phyloP scores from a whole-genome alignment of 2,113 vertebrate species.

The Origma solitaria region DNA sequence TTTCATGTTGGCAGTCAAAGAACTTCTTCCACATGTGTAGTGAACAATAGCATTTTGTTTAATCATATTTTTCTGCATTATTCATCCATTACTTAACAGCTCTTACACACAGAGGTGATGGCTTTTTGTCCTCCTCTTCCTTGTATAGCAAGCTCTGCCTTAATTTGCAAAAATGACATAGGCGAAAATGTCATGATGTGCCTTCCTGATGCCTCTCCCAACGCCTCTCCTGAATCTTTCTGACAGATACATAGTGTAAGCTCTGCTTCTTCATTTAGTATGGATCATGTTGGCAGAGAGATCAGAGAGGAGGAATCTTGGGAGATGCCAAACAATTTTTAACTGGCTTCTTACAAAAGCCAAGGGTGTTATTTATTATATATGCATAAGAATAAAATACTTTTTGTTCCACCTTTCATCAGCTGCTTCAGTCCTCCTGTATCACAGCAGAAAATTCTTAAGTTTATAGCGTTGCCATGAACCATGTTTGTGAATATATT shows the following conservation, averaged over 20 bases:
- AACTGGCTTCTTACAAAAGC: slow-evolving; percentile 25
- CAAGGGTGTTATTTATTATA: not conserved
- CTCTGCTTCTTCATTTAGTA: slow-evolving; percentile 38
- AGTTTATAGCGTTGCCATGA: not conserved
- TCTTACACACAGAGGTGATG: not conserved
- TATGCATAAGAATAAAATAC: not conserved
- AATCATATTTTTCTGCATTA: not conserved
- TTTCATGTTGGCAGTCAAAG: not conserved
- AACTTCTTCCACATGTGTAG: not conserved
- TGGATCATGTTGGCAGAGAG: slow-evolving; percentile 36
- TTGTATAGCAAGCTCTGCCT: not conserved
- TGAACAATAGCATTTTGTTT: not conserved
- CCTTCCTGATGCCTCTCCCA: slow-evolving; percentile 11
- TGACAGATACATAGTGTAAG: slow-evolving; percentile 26
- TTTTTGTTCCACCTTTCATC: not conserved
- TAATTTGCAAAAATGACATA: slow-evolving; percentile 4
- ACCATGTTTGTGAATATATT: not conserved
- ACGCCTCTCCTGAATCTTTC: not conserved
- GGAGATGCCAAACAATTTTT: slow-evolving; percentile 34
- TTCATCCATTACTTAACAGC: not conserved
- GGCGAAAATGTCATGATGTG: slow-evolving; percentile 13
- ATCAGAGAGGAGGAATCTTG: slow-evolving; percentile 40
- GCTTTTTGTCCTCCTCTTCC: not conserved
- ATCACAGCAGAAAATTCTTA: not conserved
- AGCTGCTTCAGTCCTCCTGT: not conserved